A percentile compares a stretch with the other conserved stretches of the same genome.
Conservation (phyloP, 2,888 invertebrate genomes). For the Leptopilina syphax region DNA sequence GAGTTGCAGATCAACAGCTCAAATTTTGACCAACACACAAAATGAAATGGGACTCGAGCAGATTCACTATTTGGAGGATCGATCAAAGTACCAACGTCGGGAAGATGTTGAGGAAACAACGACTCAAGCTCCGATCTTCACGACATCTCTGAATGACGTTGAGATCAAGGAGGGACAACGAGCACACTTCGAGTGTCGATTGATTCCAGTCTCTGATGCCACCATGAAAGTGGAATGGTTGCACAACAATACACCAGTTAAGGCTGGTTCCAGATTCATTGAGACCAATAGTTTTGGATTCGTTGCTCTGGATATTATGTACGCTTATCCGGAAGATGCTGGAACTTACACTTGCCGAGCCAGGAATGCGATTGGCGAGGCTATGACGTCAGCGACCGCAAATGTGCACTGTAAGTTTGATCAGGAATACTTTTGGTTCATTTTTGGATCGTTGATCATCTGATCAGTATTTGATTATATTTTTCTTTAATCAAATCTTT, state of each 20-base stretch:
- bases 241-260: conserved; percentile 92
- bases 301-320: conserved; percentile 96
- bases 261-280: conserved; percentile 95
- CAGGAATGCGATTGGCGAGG: conserved; percentile 93
- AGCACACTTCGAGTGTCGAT: conserved; percentile 95
- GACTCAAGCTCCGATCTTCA: conserved; percentile 94
- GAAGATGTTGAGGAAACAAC: conserved; percentile 90
- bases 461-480: too few species aligned
- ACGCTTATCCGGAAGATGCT: conserved; percentile 96
- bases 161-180: conserved; percentile 96
- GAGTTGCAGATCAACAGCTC: conserved; percentile 86
- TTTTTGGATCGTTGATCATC: too few species aligned
- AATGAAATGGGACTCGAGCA: conserved; percentile 93
- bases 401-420: conserved; percentile 84
- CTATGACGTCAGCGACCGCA: conserved; percentile 93
- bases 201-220: conserved; percentile 95
- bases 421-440: too few species aligned
- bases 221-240: conserved; percentile 98
- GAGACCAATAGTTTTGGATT: conserved; percentile 98
- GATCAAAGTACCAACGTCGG: conserved; percentile 85
- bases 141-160: conserved; percentile 92
- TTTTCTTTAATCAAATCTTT: too few species aligned
- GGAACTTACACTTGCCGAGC: conserved; percentile 97
- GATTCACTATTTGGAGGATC: conserved; percentile 93
- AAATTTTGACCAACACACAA: conserved; percentile 90